Evolutionary conservation across 2,113 vertebrate genomes (phyloP), one percentile per base, ranked within the genome.

Genomic region (Notarius lentiginosus): DNA sequence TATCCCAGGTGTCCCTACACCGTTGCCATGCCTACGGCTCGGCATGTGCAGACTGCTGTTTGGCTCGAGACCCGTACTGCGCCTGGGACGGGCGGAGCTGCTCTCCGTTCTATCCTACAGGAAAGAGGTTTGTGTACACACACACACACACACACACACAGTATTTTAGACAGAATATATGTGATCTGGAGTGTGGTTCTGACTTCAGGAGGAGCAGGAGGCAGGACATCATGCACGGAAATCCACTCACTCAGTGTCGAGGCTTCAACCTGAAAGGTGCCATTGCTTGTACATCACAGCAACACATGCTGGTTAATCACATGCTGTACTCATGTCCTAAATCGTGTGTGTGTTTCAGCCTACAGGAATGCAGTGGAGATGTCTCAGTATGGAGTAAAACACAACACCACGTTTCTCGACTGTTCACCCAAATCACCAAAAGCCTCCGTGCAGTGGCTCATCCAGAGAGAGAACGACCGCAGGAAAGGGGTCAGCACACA

Each of bases 241-340:
- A 99, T 89, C 98, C 98, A 84, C 93, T 99, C 91, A 99, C 97
- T 63, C 97, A 99, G 51, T 99, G 98, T 91, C 93, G 97, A 93
- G 98, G 98, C 88, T 99, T 99, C 94, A 99, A 99, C 90, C 95
- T 99, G 11, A 99, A 99, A 97, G 98, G 98, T 99, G 47, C 11
- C 1, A n/a, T 30, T 47, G 8, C 18, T 47, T 56, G 20, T 60
- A 49, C n/a, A 79, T 34, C 55, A 58, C n/a, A 18, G 17, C 77
- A 30, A 34, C 17, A 79, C 77, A 79, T 15, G 30, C n/a, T 58
- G 27, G 7, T 4, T 58, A 9, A 79, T 53, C 5, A 65, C 47
- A 49, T 15, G 18, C 41, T 20, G 47, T 41, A 41, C 41, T 41
- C 41, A 7, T 1, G 4, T 27, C 10, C 41, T 82, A 24, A 65